Evolutionary conservation across 2,888 invertebrate genomes (phyloP), one percentile per base, ranked within the genome.

Genomic region (Julus scanicus): DNA sequence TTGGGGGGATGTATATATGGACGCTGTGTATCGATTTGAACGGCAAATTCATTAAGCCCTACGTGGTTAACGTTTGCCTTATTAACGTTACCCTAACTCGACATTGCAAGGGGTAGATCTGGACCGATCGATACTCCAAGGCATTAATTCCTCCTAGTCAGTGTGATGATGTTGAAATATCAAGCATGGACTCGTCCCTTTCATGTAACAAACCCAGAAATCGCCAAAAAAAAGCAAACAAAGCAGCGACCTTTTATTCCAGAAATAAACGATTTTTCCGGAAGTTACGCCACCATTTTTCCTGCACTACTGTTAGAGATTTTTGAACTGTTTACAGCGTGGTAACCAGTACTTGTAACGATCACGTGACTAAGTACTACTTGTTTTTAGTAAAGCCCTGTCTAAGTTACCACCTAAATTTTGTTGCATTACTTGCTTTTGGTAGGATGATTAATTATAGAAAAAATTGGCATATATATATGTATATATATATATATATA

Each of bases 101-200:
- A 63, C n/a, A 17, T 6, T 63, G 63, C 17, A 17, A 11, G 53
- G 53, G 53, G 53, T 17, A 9, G 44, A 53, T 11, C 53, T 53
- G 44, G n/a, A 8, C 49, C n/a, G n/a, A 63, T 63, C 63, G n/a
- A 63, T 63, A 63, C 63, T 63, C 17, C 44, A 44, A n/a, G 63
- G 63, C 63, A 63, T 63, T 63, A 63, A 63, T 63, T 63, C 63
- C 63, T 63, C 63, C 63, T 63, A 63, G 63, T 63, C 63, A 17
- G 6, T 17, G n/a, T 63, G 63, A 63, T 63, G 63, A 63, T 63
- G n/a, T 15, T 11, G 53, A 2, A 53, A 53, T 11, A 53, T 53
- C 15, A 53, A 53, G 13, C 15, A 53, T 53, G 53, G 53, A 53
- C 53, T 53, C 53, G 53, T 53, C 53, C 53, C 53, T 11, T 53